A percentile compares a stretch with the other conserved stretches of the same genome.
Evolutionary conservation across 1,140 invertebrate genomes (phyloP).

Genomic region (Zaprionus inermis): DNA sequence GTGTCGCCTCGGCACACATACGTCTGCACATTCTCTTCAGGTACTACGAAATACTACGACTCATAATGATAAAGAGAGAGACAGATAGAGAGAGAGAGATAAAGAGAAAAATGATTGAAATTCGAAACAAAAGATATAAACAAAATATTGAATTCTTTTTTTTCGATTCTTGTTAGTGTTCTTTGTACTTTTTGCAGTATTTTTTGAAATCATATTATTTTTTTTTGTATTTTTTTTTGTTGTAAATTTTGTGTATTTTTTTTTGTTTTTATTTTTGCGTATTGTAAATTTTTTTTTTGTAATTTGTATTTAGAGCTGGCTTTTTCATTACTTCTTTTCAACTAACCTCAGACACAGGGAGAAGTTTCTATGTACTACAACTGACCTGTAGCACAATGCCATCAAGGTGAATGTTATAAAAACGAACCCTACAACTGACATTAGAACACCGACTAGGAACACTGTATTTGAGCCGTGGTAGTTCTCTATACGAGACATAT

Average conservation of each 20-base stretch:
- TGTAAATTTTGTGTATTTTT: not conserved
- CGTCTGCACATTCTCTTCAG: slow-evolving; percentile 19
- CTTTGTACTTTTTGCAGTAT: slow-evolving; percentile 49
- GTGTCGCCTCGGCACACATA: not conserved
- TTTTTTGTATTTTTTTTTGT: slow-evolving; percentile 17
- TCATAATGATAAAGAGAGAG: slow-evolving; percentile 40
- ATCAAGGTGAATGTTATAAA: slow-evolving; percentile 99
- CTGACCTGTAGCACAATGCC: slow-evolving; percentile 99
- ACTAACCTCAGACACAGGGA: slow-evolving; percentile 98
- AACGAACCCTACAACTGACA: slow-evolving; percentile 98
- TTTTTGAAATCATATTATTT: slow-evolving; percentile 22
- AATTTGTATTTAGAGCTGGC: slow-evolving; percentile 84
- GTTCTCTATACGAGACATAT: slow-evolving; percentile 89
- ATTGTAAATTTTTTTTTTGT: slow-evolving; percentile 40
- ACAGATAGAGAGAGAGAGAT: slow-evolving; percentile 27
- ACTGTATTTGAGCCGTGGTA: slow-evolving; percentile 97
- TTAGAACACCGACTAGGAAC: slow-evolving; percentile 98
- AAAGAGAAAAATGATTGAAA: slow-evolving; percentile 62
- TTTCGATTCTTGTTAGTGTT: slow-evolving; percentile 65
- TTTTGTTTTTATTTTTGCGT: slow-evolving; percentile 14
- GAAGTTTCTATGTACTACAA: slow-evolving; percentile 99
- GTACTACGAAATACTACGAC: slow-evolving; percentile 59
- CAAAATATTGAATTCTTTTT: slow-evolving; percentile 65
- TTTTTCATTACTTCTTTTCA: slow-evolving; percentile 86
- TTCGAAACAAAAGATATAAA: slow-evolving; percentile 56